Percentiles rank a stretch among this genome's conserved stretches.
phyloP scores from a whole-genome alignment of 2,888 invertebrate genomes.

The Antitype chi region DNA sequence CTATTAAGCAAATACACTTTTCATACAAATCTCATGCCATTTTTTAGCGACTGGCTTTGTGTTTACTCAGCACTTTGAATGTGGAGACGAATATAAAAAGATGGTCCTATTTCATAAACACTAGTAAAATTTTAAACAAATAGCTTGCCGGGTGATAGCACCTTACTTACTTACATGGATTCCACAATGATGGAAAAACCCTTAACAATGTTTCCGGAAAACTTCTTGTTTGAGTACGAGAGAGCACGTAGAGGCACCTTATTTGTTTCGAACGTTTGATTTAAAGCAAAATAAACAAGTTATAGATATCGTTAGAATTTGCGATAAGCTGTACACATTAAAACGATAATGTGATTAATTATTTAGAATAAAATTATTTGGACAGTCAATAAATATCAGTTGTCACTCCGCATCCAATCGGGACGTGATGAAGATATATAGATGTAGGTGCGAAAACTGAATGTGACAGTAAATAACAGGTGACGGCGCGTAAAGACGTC shows the following conservation, averaged over 20 bases:
- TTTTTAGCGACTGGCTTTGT: conserved; percentile 33
- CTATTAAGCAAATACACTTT: conserved; percentile 45
- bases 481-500: conserved; percentile 70
- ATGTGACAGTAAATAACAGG: conserved; percentile 78
- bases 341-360: conserved; percentile 66
- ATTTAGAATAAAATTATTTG: conserved; percentile 70
- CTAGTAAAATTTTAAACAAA: background rate
- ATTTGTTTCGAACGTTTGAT: conserved; percentile 5
- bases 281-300: conserved; percentile 10
- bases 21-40: conserved; percentile 44
- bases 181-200: background rate
- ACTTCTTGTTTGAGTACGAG: background rate
- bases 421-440: conserved; percentile 75
- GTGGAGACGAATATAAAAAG: background rate
- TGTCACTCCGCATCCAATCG: conserved; percentile 58
- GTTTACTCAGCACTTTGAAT: conserved; percentile 37
- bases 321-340: conserved; percentile 48
- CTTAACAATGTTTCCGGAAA: background rate
- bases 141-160: background rate
- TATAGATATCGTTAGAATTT: conserved; percentile 38
- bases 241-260: too few species aligned
- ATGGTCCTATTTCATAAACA: conserved; percentile 16
- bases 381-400: conserved; percentile 68
- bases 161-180: too few species aligned
- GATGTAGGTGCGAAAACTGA: conserved; percentile 70